phyloP scores from a whole-genome alignment of 2,797 vertebrate species.

The Kryptopterus vitreolus region DNA sequence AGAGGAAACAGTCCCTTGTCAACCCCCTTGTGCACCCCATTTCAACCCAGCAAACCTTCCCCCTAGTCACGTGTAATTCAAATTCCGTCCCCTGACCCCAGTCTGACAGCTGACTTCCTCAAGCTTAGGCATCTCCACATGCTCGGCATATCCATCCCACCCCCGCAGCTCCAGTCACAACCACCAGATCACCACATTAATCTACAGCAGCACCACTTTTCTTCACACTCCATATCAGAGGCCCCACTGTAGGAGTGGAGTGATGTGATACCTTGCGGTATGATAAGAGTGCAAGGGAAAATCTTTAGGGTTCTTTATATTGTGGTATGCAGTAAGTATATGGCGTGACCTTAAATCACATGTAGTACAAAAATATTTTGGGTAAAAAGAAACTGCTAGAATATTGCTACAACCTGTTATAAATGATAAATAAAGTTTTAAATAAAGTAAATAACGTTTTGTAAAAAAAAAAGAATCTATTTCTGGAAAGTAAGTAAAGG shows the following conservation, averaged over 20 bases:
- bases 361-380: not conserved
- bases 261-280: not conserved
- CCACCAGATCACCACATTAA: conserved; percentile 66
- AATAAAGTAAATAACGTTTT: no score
- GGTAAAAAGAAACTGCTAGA: not conserved
- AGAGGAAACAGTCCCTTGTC: conserved; percentile 47
- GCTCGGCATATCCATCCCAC: conserved; percentile 71
- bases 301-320: not conserved
- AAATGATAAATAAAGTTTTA: no score
- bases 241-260: conserved; percentile 47
- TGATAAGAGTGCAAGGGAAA: not conserved
- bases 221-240: conserved; percentile 59
- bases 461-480: no score
- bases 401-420: no score
- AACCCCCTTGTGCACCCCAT: conserved; percentile 33
- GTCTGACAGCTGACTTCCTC: conserved; percentile 80
- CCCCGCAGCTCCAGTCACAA: conserved; percentile 51
- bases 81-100: conserved; percentile 74
- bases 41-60: conserved; percentile 47
- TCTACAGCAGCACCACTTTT: conserved; percentile 56
- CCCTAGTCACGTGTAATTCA: conserved; percentile 60
- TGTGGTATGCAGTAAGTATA: not conserved
- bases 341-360: not conserved
- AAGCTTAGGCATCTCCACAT: conserved; percentile 65
- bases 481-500: not conserved